Evolutionary conservation across 1,140 invertebrate genomes (phyloP), one percentile per base, ranked within the genome.

Genomic region (Papilio xuthus): DNA sequence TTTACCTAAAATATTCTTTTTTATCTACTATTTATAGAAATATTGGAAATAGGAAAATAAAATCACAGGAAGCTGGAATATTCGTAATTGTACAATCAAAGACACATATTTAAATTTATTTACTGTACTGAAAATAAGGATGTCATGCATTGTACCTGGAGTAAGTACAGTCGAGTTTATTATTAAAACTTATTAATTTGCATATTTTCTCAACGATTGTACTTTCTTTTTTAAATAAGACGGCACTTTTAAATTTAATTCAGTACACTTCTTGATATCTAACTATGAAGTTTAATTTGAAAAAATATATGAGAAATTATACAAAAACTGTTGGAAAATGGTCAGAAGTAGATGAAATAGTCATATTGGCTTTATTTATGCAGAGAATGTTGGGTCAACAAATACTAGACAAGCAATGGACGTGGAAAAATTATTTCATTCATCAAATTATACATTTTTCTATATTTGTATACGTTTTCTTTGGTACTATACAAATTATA

Each of bases 371-470:
- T 69, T 81, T 92, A 37, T 75, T 89, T 37, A 81, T 82, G 32
- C 91, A 92, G 76, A 79, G 83, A 70, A 78, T 88, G 20, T 85
- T 90, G 26, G 89, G 90, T 8, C 88, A 90, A 32, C 89, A 91
- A 79, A 82, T 91, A 20, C 83, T 92, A 56, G 85, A 92, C 77
- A 86, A 89, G 15, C 81, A 82, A 76, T 92, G 89, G 89, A 86
- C 84, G 28, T 92, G 88, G 88, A 86, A 78, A 78, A 88, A 80
- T 70, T 85, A 81, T 79, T 83, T 71, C 23, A 32, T 83, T 3
- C 77, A 86, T 50, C 88, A 91, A 71, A 28, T 92, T 23, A 74
- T 88, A 6, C 83, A 70, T 74, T 42, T 87, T 41, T 47, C 67
- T 69, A 79, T 92, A 50, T 83, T 87, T 20, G 72, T 88, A 23